Evolutionary conservation across 2,797 vertebrate genomes (phyloP).

Genomic region (Champsocephalus esox): DNA sequence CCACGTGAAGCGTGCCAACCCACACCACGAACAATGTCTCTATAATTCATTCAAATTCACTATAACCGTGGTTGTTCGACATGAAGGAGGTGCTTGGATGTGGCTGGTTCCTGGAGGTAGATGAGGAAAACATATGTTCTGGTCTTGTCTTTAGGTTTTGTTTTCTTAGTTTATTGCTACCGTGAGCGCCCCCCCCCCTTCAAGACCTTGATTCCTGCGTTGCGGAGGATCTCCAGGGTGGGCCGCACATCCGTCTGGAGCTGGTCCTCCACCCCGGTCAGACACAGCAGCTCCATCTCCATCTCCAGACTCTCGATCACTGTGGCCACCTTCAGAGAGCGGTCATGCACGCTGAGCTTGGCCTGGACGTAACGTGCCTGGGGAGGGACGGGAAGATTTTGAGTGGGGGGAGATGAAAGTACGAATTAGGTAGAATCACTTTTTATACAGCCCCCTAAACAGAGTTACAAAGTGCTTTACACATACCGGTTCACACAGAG

Average conservation of each 20-base stretch:
- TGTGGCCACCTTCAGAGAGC: constrained; percentile 96
- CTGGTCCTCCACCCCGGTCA: constrained; percentile 97
- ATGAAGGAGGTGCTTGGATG: neutral
- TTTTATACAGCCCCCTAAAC: too few species aligned
- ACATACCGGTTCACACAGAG: too few species aligned
- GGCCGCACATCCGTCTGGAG: constrained; percentile 94
- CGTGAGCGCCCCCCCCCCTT: neutral
- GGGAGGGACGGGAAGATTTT: constrained; percentile 13
- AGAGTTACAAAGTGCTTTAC: too few species aligned
- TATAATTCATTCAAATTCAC: neutral
- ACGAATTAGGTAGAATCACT: constrained; percentile 2
- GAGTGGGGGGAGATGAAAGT: constrained; percentile 11
- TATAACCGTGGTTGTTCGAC: neutral
- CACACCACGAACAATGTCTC: neutral
- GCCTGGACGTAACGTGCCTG: constrained; percentile 96
- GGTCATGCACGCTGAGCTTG: constrained; percentile 97
- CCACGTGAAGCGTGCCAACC: neutral
- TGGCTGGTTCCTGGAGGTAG: neutral
- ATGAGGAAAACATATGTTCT: constrained; percentile 31
- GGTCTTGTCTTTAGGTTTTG: constrained; percentile 25
- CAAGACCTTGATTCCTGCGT: constrained; percentile 96
- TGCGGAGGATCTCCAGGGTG: constrained; percentile 96
- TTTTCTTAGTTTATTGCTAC: constrained; percentile 20
- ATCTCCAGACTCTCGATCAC: constrained; percentile 98
- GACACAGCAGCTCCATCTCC: constrained; percentile 98